Base-by-base conservation (phyloP, 2,113 vertebrate genomes). In the Pelodiscus sinensis region DNA sequence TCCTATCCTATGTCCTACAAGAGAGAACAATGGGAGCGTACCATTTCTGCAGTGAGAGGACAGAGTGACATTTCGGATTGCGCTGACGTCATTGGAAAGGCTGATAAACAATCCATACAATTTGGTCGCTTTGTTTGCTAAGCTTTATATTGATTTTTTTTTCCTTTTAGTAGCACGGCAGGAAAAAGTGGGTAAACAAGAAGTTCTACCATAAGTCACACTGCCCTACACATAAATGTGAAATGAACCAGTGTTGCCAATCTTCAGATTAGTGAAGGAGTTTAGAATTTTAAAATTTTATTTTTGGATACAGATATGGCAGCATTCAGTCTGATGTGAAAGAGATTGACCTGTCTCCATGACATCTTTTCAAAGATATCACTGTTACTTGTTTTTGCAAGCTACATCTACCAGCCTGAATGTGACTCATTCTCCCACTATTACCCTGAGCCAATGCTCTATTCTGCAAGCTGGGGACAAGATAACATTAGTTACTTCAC, bases 381-480 rank as follows among this genome's bases (percentile, higher is more conserved):
- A 0, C 79, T 55, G 84, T 57, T 85, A 71, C 29, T 4, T 65
- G 81, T 62, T 88, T 90, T 86, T 82, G 73, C 44, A 73, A 83
- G 22, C 4, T 62, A 9, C 58, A 22, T 11, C 85, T 62, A 91
- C 35, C 75, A 85, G n/a, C 4, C 75, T 89, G 56, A 88, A 60
- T 79, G 55, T 0, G 0, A 80, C 91, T 95, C 11, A 3, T 73
- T 55, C 79, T 58, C 11, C 79, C 35, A 19, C 50, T 71, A 10
- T 79, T 79, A 27, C 24, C 60, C 1, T 0, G 24, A 90, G 52
- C 57, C 94, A 95, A 85, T 84, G 57, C 75, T 87, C 94, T 86
- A 56, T 95, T 97, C 78, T 91, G 95, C 83, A 73, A 71, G 38
- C 86, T 81, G 78, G 90, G 92, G 77, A 91, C 79, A 92, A 79